Conservation (phyloP, 2,113 vertebrate genomes). For the Pollimyrus isidori region DNA sequence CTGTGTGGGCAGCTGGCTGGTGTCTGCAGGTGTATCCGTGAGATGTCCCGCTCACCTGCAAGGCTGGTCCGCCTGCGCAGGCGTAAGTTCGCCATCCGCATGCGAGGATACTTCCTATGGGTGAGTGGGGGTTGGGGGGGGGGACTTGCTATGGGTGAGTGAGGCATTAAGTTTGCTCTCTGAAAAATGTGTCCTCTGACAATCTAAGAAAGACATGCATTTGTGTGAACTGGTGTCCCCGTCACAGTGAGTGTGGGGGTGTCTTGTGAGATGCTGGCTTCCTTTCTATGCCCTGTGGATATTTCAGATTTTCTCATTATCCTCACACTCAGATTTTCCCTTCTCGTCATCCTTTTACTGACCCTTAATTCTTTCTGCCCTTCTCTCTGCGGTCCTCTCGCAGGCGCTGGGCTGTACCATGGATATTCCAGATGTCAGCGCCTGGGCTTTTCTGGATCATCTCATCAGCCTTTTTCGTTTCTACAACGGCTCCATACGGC, state of each 20-base stretch:
- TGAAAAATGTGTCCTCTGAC: background rate
- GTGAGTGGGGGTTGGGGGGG: constrained; percentile 52
- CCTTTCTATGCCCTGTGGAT: background rate
- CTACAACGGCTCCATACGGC: constrained; percentile 70
- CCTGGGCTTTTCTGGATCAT: constrained; percentile 71
- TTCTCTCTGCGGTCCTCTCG: constrained; percentile 32
- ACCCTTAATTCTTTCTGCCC: background rate
- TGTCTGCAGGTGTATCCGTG: constrained; percentile 60
- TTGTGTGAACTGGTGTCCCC: background rate
- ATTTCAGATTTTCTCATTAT: background rate
- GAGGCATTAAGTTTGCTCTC: background rate
- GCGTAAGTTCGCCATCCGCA: constrained; percentile 67
- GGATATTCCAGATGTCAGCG: constrained; percentile 77
- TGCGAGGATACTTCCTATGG: constrained; percentile 64
- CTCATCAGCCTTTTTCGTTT: constrained; percentile 80
- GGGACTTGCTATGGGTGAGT: no score
- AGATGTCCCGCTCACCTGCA: constrained; percentile 58
- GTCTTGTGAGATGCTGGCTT: background rate
- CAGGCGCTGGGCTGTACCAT: constrained; percentile 77
- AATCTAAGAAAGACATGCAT: background rate
- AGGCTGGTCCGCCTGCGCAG: constrained; percentile 63
- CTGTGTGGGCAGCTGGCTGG: constrained; percentile 77
- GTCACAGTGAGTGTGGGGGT: background rate
- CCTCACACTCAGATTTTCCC: background rate
- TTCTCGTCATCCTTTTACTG: background rate